Conservation (phyloP, 2,113 vertebrate genomes). For the Serinus canaria region DNA sequence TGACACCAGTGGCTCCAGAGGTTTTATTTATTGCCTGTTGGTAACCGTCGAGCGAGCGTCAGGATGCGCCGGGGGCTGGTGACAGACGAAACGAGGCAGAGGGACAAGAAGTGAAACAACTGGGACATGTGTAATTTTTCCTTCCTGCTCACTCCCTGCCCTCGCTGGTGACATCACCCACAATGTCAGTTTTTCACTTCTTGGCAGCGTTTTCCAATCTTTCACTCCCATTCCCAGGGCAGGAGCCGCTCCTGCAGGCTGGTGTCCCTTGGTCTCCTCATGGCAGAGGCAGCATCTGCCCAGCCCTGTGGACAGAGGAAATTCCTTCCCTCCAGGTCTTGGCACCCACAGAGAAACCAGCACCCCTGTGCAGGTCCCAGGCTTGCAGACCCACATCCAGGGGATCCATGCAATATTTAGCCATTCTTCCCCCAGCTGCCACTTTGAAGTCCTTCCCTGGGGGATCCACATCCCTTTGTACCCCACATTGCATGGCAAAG, state of each 20-base stretch:
- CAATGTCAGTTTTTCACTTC: background rate
- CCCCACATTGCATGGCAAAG: background rate
- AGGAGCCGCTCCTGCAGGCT: background rate
- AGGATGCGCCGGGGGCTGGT: slow-evolving; percentile 41
- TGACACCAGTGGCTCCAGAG: slow-evolving; percentile 75
- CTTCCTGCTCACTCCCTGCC: background rate
- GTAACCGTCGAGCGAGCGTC: background rate
- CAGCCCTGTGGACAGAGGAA: background rate
- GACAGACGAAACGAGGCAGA: slow-evolving; percentile 32
- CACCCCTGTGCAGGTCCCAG: background rate
- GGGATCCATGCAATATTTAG: background rate
- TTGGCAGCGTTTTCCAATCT: background rate
- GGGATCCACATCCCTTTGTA: fast-evolving
- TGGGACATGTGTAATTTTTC: background rate
- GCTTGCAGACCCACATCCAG: background rate
- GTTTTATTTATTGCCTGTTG: slow-evolving; percentile 75
- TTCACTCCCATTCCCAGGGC: background rate
- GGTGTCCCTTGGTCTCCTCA: background rate
- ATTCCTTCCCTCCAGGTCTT: background rate
- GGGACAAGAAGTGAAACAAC: slow-evolving; percentile 44
- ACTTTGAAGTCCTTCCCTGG: background rate
- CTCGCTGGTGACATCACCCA: background rate
- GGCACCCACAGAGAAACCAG: background rate
- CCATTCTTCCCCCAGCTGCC: background rate
- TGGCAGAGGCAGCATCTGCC: fast-evolving